These are phyloP conservation scores for Cheilosia soror DNA, from an alignment of 2,888 invertebrate species.

Conservation along the genomic window DNA sequence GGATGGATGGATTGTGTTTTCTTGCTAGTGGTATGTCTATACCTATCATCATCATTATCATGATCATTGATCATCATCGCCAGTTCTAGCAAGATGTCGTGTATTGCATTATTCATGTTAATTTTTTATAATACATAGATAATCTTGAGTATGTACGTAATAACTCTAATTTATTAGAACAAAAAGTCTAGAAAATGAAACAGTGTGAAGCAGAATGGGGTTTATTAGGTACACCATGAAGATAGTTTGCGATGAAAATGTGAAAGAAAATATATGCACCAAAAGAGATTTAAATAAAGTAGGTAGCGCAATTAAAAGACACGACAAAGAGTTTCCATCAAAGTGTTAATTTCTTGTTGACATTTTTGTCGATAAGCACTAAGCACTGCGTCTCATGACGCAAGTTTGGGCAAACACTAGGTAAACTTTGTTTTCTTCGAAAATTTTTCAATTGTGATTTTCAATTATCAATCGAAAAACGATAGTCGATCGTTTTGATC, in stretches of 20 bases:
- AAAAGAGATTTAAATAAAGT: background rate
- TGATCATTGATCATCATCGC: conserved; percentile 24
- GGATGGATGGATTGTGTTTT: conserved; percentile 46
- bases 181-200: conserved; percentile 20
- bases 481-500: too few species aligned
- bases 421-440: too few species aligned
- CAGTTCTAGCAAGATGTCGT: conserved; percentile 24
- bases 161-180: conserved; percentile 40
- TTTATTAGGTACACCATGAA: background rate
- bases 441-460: too few species aligned
- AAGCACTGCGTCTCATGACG: too few species aligned
- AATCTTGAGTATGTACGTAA: conserved; percentile 24
- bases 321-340: too few species aligned
- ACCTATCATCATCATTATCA: conserved; percentile 19
- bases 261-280: conserved; percentile 1
- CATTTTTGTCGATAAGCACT: too few species aligned
- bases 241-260: conserved; percentile 2
- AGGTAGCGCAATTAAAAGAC: background rate
- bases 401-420: too few species aligned
- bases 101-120: conserved; percentile 54
- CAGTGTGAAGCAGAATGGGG: conserved; percentile 12
- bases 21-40: conserved; percentile 23
- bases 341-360: too few species aligned
- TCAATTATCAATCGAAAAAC: too few species aligned
- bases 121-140: conserved; percentile 27